Conservation (phyloP, 2,797 vertebrate genomes). For the Diplodus sargus region DNA sequence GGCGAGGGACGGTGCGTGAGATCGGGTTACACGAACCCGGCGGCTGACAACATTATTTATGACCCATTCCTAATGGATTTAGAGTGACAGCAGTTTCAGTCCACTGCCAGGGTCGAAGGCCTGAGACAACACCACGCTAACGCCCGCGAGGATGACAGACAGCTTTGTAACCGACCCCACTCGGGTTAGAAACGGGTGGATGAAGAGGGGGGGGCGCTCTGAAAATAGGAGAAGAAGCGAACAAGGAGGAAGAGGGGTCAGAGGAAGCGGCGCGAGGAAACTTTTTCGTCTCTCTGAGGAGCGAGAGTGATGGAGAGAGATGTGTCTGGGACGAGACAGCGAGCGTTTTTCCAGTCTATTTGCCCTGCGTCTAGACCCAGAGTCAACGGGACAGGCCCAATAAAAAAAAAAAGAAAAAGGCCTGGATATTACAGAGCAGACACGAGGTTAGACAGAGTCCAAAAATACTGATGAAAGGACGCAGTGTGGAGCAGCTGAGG, state of each 20-base stretch:
- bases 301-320: slow-evolving; percentile 68
- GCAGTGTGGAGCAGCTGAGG: slow-evolving; percentile 58
- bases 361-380: slow-evolving; percentile 78
- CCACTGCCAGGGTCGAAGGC: slow-evolving; percentile 61
- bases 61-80: slow-evolving; percentile 70
- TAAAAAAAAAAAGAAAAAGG: slow-evolving; percentile 57
- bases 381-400: slow-evolving; percentile 70
- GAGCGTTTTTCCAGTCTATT: slow-evolving; percentile 78
- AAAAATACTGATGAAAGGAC: slow-evolving; percentile 65
- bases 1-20: slow-evolving; percentile 44
- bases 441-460: slow-evolving; percentile 52
- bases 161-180: slow-evolving; percentile 51
- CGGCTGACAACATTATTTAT: slow-evolving; percentile 78
- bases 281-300: slow-evolving; percentile 55
- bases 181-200: background rate
- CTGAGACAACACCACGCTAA: slow-evolving; percentile 45
- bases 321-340: slow-evolving; percentile 70
- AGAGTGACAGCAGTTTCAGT: slow-evolving; percentile 67
- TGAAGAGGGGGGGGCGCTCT: background rate
- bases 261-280: slow-evolving; percentile 11
- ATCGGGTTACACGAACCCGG: slow-evolving; percentile 69
- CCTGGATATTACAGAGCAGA: slow-evolving; percentile 48
- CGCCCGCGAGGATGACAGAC: slow-evolving; percentile 49
- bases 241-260: slow-evolving; percentile 30
- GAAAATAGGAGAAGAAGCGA: slow-evolving; percentile 20